Percentiles rank a stretch among this genome's conserved stretches.
Conservation (phyloP, 2,113 vertebrate genomes). For the Calypte anna region DNA sequence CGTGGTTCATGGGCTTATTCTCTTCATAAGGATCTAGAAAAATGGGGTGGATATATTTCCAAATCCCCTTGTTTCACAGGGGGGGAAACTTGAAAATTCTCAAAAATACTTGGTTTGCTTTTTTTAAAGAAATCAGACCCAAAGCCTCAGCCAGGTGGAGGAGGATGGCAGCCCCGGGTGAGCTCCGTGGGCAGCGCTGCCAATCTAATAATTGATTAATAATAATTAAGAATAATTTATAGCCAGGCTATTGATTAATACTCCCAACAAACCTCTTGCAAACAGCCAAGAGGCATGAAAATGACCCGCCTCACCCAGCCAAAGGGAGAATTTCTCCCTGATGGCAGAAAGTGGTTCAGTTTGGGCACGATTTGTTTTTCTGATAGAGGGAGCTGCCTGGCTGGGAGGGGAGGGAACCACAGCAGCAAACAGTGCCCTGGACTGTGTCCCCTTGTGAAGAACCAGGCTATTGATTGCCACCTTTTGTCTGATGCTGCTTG, state of each 20-base stretch:
- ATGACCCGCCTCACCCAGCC: not conserved
- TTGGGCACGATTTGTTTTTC: not conserved
- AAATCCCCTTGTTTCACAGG: not conserved
- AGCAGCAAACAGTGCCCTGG: not conserved
- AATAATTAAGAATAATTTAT: no score
- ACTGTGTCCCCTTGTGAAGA: not conserved
- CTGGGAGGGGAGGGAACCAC: not conserved
- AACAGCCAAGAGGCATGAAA: not conserved
- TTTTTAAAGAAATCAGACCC: not conserved
- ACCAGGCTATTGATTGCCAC: not conserved
- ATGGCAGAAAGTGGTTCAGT: not conserved
- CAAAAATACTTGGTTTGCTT: not conserved
- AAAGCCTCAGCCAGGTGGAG: not conserved
- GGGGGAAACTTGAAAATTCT: not conserved
- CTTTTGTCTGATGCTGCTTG: not conserved
- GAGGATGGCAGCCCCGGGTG: accelerated
- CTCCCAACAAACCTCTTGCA: not conserved
- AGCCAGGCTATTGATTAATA: not conserved
- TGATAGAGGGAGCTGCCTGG: not conserved
- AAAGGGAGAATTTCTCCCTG: not conserved
- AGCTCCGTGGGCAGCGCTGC: not conserved
- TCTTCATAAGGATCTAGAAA: not conserved
- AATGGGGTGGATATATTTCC: not conserved
- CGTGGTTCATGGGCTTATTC: accelerated
- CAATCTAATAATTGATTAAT: not conserved